Evolutionary conservation across 1,140 invertebrate genomes (phyloP), one percentile per base, ranked within the genome.

Genomic region (Drosophila rufa): DNA sequence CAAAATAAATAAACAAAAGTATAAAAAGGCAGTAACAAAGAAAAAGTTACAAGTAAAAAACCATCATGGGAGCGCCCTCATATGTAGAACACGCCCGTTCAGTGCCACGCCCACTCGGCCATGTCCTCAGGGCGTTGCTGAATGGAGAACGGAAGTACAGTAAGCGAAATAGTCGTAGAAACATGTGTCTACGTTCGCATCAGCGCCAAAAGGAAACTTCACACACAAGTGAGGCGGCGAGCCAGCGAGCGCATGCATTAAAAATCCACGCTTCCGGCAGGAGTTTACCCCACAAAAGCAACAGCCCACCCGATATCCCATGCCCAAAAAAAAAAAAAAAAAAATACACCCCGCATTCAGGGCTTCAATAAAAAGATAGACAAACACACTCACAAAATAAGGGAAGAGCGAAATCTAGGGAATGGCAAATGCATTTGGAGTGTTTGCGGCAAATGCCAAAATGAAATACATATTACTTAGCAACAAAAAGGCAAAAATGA

Each of bases 401-500:
- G 53, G 69, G 53, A 47, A 59, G 61, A 55, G 74, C 27, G 5
- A 64, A 80, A 80, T 59, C 58, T 51, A 38, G 43, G 83, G 84
- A 66, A 83, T 84, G 84, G 80, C 80, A 87, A 87, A 87, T 87
- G 84, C 84, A 87, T 89, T 87, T 87, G 80, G 78, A 89, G 84
- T 89, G 84, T 89, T 89, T 89, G 84, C 69, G 84, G 84, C 84
- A 90, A 69, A 87, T 84, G 77, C 84, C 80, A 84, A 89, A 89
- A 89, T 75, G 85, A 89, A 89, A 89, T 84, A 90, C 81, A 89
- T 84, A 87, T 89, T 90, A 90, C 85, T 87, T 87, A 80, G 76
- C 71, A 82, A 82, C 76, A 82, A 82, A 79, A 51, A 30, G 33
- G 22, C 22, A 40, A 42, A 19, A 2, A 51, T 22, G 19, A 25